Conservation (phyloP, 2,888 invertebrate genomes). For the Lepidocyrtoides sp. region DNA sequence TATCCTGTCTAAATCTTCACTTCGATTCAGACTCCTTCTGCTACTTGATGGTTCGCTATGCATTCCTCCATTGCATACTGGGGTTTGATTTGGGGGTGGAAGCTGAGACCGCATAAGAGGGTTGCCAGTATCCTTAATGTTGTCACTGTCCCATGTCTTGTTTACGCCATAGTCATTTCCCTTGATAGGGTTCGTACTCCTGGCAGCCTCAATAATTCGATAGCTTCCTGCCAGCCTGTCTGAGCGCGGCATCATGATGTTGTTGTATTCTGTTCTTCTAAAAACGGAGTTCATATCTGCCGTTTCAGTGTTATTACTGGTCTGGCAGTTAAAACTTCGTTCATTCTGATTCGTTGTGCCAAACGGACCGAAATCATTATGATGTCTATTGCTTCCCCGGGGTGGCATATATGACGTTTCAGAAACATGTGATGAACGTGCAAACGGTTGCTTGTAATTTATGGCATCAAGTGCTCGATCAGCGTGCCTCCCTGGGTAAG, state of each 20-base stretch:
- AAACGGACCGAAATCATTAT: constrained; percentile 60
- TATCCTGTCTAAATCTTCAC: constrained; percentile 69
- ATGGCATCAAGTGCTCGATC: neutral
- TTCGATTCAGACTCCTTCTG: neutral
- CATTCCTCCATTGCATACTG: neutral
- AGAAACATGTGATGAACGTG: neutral
- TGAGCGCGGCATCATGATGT: neutral
- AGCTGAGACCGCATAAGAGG: neutral
- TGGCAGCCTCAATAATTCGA: neutral
- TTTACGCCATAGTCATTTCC: neutral
- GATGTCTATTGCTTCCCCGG: neutral
- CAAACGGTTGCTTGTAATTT: neutral
- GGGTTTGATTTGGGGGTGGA: constrained; percentile 15
- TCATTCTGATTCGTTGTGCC: constrained; percentile 37
- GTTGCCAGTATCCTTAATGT: neutral
- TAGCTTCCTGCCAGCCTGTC: constrained; percentile 11
- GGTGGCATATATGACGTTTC: constrained; percentile 30
- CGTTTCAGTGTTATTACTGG: neutral
- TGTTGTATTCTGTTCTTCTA: constrained; percentile 49
- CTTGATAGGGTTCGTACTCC: neutral
- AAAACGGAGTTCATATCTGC: constrained; percentile 71
- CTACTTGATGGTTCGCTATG: neutral
- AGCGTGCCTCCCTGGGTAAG: neutral
- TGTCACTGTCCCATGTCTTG: neutral
- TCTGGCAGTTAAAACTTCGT: neutral